Base-by-base conservation (phyloP, 1,140 invertebrate species). In the Drosophila pallidifrons region DNA sequence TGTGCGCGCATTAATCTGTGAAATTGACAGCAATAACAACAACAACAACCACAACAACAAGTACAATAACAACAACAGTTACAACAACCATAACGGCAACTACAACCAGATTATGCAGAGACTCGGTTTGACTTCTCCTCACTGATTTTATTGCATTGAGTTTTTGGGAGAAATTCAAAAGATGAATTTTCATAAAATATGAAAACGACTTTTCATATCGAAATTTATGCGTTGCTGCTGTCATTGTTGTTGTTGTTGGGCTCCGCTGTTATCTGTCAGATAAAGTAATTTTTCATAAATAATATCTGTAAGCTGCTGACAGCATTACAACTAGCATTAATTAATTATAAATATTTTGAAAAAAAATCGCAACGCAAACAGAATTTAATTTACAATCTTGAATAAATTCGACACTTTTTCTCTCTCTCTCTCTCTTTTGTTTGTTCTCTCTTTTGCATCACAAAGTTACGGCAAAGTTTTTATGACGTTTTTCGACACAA, bases 1-100 rank as follows among this genome's bases (percentile, higher is more conserved):
- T 82, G 80, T 70, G 64, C 64, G 76, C 80, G 81, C 82, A 86
- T 86, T 86, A 86, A 86, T 87, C 82, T 86, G 82, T 86, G 75
- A 86, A 86, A 86, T 86, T 86, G 82, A 86, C 82, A 86, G 82
- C 75, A 77, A 41, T 32, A 67, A 58, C 61, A 52, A 46, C 43
- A 52, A 6, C 20, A 41, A 16, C 11, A n/a, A n/a, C n/a, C n/a
- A n/a, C n/a, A n/a, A n/a, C n/a, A 49, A 30, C 10, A 70, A 25
- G 0, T 25, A 25, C n/a, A 54, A 8, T 13, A 54, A 45, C 30
- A 70, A 46, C 49, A 61, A 13, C 30, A 57, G 47, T 28, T 45
- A 11, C 28, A 41, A 16, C 10, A 20, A 15, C 11, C 10, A 61
- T 7, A 30, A 52, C 25, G 20, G 11, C 16, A 54, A 54, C 13